Percentiles rank a stretch among this genome's conserved stretches.
Evolutionary conservation across 2,797 vertebrate genomes (phyloP).

Genomic region (Fundulus diaphanus): DNA sequence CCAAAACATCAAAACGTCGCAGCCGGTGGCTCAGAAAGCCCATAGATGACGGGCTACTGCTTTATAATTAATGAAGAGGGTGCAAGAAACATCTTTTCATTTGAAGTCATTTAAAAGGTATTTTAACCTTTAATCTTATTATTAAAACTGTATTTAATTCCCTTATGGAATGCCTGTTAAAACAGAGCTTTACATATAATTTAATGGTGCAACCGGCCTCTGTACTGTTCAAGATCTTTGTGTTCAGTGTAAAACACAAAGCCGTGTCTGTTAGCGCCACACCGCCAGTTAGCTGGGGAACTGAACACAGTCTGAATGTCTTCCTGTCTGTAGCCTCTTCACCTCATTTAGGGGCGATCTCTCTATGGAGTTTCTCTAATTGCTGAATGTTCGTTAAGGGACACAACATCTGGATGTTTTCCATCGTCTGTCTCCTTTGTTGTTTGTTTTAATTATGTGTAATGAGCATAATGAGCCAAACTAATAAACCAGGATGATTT

Average conservation of each 20-base stretch:
- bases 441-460: slow-evolving; percentile 8
- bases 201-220: neutral
- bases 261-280: neutral
- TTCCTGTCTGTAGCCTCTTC: slow-evolving; percentile 3
- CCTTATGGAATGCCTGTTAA: neutral
- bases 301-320: neutral
- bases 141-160: neutral
- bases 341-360: neutral
- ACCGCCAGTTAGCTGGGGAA: neutral
- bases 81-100: too few species aligned
- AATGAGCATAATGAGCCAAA: slow-evolving; percentile 17
- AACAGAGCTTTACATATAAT: neutral
- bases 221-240: neutral
- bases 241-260: neutral
- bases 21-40: too few species aligned
- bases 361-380: slow-evolving; percentile 9
- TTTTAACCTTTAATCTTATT: neutral
- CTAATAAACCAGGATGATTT: neutral
- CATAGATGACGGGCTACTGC: too few species aligned
- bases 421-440: neutral
- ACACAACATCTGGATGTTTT: slow-evolving; percentile 4
- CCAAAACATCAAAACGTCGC: too few species aligned
- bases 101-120: neutral
- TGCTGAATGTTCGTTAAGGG: neutral
- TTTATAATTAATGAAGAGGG: too few species aligned